Base-by-base conservation (phyloP, 2,888 invertebrate species). In the Phoenoteleia sp. region DNA sequence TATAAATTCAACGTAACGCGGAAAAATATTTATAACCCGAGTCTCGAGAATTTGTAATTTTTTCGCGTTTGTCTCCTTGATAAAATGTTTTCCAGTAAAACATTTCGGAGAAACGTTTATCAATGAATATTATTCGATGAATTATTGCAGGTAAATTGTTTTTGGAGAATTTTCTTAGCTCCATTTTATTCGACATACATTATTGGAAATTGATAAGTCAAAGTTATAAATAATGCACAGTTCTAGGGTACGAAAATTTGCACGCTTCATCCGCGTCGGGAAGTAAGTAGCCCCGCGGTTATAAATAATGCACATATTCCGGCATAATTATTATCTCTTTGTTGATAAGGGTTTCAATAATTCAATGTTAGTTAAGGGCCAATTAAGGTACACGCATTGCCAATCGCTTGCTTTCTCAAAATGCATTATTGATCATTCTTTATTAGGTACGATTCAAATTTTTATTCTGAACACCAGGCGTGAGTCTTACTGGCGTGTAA, bases 161-260 rank as follows among this genome's bases (percentile, higher is more conserved):
- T n/a, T n/a, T n/a, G n/a, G n/a, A n/a, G n/a, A n/a, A n/a, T n/a
- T n/a, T n/a, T n/a, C n/a, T n/a, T n/a, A n/a, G n/a, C n/a, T n/a
- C n/a, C n/a, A 36, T 49, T 66, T 47, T 58, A 58, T 54, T 62
- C n/a, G 25, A 39, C 25, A 11, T 39, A 42, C 19, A 42, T 67
- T 81, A 81, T 81, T 69, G 60, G 45, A 66, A 75, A 81, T 74
- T 81, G 66, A 81, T 74, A 81, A 74, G 64, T 27, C 19, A 15
- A 6, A 23, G 23, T 66, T 49, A 81, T 66, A 66, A 66, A 74
- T 72, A 71, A 74, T 80, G 45, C 45, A 80, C 64, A 15, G 52
- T 56, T 9, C 11, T 42, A 54, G 29, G 56, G 54, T 39, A 36
- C 42, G 81, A 60, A 81, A 81, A 39, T 49, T 80, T 15, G 71